Evolutionary conservation across 2,797 vertebrate genomes (phyloP), one percentile per base, ranked within the genome.

Genomic region (Paedocypris micromegethes): DNA sequence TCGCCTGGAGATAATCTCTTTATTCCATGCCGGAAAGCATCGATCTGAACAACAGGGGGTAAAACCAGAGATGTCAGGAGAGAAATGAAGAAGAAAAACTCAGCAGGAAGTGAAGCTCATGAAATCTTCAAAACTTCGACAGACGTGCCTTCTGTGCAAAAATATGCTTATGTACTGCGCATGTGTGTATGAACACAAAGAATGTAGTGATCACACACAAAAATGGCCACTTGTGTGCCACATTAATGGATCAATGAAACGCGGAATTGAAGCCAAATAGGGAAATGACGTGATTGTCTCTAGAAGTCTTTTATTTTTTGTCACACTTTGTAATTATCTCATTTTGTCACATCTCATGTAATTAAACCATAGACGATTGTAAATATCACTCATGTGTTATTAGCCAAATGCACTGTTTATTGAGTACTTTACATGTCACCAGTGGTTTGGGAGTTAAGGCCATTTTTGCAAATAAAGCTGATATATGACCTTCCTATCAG

Each of bases 21-120:
- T 86, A 87, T 84, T 88, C 84, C 83, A 72, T 79, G 72, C 84
- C 50, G 74, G 78, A 86, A 86, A 83, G 82, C 86, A 83, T 73
- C 76, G 85, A 86, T 88, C 83, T 85, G 74, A 68, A 80, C 72
- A 64, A 71, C 58, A 58, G 67, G 67, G 54, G 66, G 71, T 80
- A 42, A 73, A 63, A 59, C 64, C 48, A 50, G 53, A 66, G 49
- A 66, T 69, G 58, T 53, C 46, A 66, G 46, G 45, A 55, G 37
- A 52, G 66, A 57, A 44, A 60, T 9, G 58, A 78, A 59, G 67
- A 65, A 67, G 67, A 70, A 73, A 58, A 67, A 74, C 66, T 63
- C 65, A 54, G 39, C 41, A 8, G n/a, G n/a, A 2, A 68, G 61
- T 5, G 54, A 47, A 9, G 2, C 56, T 38, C 46, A 64, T 23